A percentile compares a stretch with the other conserved stretches of the same genome.
Evolutionary conservation across 2,888 invertebrate species (phyloP).

Genomic region (Acleris sparsana): DNA sequence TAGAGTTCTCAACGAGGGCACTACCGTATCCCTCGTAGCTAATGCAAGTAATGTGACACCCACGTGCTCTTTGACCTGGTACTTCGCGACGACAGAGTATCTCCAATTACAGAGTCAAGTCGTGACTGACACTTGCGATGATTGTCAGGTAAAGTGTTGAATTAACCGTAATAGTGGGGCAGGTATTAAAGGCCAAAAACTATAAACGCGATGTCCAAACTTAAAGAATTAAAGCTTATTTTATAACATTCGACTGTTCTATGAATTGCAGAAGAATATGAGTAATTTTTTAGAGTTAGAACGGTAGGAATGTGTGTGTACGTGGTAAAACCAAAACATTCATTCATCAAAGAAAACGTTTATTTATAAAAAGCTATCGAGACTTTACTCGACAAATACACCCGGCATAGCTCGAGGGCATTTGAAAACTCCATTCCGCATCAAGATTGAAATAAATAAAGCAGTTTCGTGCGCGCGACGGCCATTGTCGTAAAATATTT

Average conservation of each 20-base stretch:
- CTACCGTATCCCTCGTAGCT: slow-evolving; percentile 46
- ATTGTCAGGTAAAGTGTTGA: slow-evolving; percentile 47
- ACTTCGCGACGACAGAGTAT: slow-evolving; percentile 51
- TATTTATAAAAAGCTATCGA: neutral
- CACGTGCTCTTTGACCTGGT: slow-evolving; percentile 60
- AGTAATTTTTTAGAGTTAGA: too few relatives aligned
- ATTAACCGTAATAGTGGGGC: slow-evolving; percentile 5
- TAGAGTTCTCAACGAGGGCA: slow-evolving; percentile 51
- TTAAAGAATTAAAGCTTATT: too few relatives aligned
- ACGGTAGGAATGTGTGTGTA: too few relatives aligned
- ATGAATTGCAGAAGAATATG: too few relatives aligned
- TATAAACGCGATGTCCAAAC: too few relatives aligned
- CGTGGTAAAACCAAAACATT: too few relatives aligned
- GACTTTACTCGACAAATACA: neutral
- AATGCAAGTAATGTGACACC: slow-evolving; percentile 56
- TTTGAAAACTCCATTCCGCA: slow-evolving; percentile 16
- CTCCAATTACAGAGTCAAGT: slow-evolving; percentile 35
- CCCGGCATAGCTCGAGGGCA: neutral
- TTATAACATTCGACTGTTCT: too few relatives aligned
- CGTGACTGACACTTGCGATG: slow-evolving; percentile 42
- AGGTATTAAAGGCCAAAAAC: too few relatives aligned
- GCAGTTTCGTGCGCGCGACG: slow-evolving; percentile 14
- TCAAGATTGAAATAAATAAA: slow-evolving; percentile 33
- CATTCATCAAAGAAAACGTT: neutral
- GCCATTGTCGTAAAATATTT: slow-evolving; percentile 19